phyloP scores from a whole-genome alignment of 2,113 vertebrate species.

The Cheirogaleus medius region DNA sequence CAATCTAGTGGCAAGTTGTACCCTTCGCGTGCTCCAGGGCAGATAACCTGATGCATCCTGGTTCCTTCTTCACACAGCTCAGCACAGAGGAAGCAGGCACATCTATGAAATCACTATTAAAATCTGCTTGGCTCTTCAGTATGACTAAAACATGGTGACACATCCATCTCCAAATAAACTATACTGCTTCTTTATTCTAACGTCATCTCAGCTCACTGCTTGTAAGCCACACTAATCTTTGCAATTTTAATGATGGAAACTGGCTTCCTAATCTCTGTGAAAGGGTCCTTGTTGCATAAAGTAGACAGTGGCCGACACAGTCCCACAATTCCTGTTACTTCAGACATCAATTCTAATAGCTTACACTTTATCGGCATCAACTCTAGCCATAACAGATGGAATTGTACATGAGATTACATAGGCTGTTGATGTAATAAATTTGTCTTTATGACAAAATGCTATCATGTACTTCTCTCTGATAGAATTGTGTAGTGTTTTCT shows the following conservation, averaged over 20 bases:
- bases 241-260: background rate
- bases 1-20: conserved; percentile 72
- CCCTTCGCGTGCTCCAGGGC: conserved; percentile 16
- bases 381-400: background rate
- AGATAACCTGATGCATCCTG: conserved; percentile 82
- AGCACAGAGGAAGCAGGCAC: conserved; percentile 88
- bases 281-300: background rate
- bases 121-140: conserved; percentile 91
- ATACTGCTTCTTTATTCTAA: background rate
- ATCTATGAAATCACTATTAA: conserved; percentile 87
- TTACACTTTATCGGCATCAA: background rate
- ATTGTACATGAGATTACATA: background rate
- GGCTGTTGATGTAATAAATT: background rate
- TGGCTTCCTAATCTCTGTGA: background rate
- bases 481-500: background rate
- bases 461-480: background rate
- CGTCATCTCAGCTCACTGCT: background rate
- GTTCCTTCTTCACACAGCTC: conserved; percentile 90
- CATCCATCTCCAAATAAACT: background rate
- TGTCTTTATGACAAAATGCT: background rate
- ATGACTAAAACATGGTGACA: conserved; percentile 85
- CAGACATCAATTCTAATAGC: background rate
- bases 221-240: background rate
- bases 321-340: background rate
- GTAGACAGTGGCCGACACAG: background rate